Conservation (phyloP, 2,113 vertebrate genomes). For the Mastomys coucha region DNA sequence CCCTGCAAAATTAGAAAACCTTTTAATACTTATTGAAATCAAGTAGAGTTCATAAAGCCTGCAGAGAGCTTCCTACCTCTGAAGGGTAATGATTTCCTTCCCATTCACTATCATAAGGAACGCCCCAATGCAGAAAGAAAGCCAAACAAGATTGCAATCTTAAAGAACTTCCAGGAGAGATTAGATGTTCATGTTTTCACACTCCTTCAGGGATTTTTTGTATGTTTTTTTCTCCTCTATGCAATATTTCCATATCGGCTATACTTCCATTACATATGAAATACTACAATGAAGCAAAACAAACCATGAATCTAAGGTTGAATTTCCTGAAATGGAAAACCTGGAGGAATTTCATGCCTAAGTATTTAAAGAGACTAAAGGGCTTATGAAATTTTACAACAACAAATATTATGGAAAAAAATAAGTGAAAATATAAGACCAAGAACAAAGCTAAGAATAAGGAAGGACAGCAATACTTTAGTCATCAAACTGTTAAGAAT, state of each 20-base stretch:
- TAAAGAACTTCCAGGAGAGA: not conserved
- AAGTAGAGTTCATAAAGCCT: slow-evolving; percentile 43
- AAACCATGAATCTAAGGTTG: not conserved
- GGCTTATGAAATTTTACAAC: not conserved
- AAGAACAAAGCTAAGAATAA: not conserved
- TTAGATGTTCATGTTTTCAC: not conserved
- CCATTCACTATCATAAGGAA: slow-evolving; percentile 56
- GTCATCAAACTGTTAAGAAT: not conserved
- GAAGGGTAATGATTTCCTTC: slow-evolving; percentile 52
- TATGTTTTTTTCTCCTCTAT: not conserved
- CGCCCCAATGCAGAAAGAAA: not conserved
- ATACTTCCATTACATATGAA: not conserved
- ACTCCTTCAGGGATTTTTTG: not conserved
- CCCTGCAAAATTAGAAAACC: slow-evolving; percentile 46
- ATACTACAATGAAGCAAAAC: not conserved
- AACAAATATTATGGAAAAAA: not conserved
- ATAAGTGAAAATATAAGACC: not conserved
- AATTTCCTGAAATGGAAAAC: not conserved
- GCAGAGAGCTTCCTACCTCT: slow-evolving; percentile 53
- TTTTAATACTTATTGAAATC: slow-evolving; percentile 68
- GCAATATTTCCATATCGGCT: not conserved
- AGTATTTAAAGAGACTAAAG: not conserved
- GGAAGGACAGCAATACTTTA: not conserved
- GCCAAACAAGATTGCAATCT: slow-evolving; percentile 11
- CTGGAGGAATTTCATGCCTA: not conserved